Percentiles rank a stretch among this genome's conserved stretches.
These are phyloP conservation scores for Somateria mollissima DNA, from an alignment of 2,797 vertebrate species.

Conservation along the genomic window DNA sequence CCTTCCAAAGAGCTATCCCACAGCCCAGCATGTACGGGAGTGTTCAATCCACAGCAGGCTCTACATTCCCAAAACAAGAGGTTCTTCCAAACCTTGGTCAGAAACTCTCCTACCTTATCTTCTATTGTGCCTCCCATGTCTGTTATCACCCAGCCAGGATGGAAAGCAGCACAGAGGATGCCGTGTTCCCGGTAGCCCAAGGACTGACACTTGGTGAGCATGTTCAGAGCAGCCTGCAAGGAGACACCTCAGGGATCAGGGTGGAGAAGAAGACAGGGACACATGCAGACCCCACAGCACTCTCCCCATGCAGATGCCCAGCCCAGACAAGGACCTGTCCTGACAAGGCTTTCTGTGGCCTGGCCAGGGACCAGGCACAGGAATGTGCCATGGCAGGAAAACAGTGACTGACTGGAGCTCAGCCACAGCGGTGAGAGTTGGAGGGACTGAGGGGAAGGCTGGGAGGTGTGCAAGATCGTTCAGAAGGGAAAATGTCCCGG, in stretches of 20 bases:
- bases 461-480: rapidly evolving
- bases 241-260: rapidly evolving
- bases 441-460: rapidly evolving
- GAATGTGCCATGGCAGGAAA: neutral
- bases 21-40: neutral
- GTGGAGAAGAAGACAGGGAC: neutral
- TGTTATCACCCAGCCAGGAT: slow-evolving; percentile 59
- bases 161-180: slow-evolving; percentile 22
- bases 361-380: rapidly evolving
- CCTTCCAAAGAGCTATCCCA: neutral
- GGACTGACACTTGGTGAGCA: slow-evolving; percentile 54
- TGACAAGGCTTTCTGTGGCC: neutral
- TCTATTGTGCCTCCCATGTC: rapidly evolving
- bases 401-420: rapidly evolving
- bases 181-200: slow-evolving; percentile 24
- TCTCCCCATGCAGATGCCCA: rapidly evolving
- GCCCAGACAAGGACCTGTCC: rapidly evolving
- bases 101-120: neutral
- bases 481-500: neutral
- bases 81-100: neutral
- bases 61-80: neutral
- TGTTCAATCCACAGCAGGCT: neutral
- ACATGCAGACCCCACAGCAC: rapidly evolving
- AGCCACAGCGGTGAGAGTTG: neutral
- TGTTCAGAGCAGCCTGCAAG: slow-evolving; percentile 62